Base-by-base conservation (phyloP, 1,140 invertebrate species). In the Propsilocerus akamusi region DNA sequence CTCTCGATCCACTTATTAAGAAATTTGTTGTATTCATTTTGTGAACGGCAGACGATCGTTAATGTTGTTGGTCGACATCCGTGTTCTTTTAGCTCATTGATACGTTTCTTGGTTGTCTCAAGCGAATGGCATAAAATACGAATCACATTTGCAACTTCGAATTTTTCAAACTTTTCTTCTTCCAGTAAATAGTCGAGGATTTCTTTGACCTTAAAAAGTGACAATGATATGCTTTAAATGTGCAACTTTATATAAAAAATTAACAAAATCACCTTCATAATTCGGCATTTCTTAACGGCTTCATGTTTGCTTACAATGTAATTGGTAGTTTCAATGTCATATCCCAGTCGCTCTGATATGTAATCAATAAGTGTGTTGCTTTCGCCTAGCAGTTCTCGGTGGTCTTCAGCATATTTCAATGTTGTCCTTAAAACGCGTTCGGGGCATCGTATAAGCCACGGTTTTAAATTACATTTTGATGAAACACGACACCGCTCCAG, bases 371-470 rank as follows among this genome's bases (percentile, higher is more conserved):
- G 57, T 2, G 65, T 53, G 6, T 64, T 63, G 50, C 61, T 59
- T 1, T 65, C 51, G 0, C 71, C 71, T 28, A 74, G 53, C 4
- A 72, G 62, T 46, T 60, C 41, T 30, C 66, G 55, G 49, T 70
- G 69, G 8, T 72, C 68, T 0, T 60, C 49, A 20, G 62, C 51
- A 10, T 69, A 54, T 51, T 67, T 61, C 4, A 72, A 50, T 24
- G 68, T 68, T n/a, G 58, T 67, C 47, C 68, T 61, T 25, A 71
- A 55, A 50, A 65, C 65, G 5, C 64, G 55, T 41, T 62, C 59
- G 4, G 65, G 58, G 48, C 66, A 71, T 17, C 72, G 59, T 8
- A 74, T 59, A 70, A 74, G 72, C 72, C 72, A 74, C 0, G 72
- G 72, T 60, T 72, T 74, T 5, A 72, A 57, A 49, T 61, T 64